Percentiles rank a stretch among this genome's conserved stretches.
These are phyloP conservation scores for Podabrus alpinus DNA, from an alignment of 2,888 invertebrate genomes.

Conservation along the genomic window DNA sequence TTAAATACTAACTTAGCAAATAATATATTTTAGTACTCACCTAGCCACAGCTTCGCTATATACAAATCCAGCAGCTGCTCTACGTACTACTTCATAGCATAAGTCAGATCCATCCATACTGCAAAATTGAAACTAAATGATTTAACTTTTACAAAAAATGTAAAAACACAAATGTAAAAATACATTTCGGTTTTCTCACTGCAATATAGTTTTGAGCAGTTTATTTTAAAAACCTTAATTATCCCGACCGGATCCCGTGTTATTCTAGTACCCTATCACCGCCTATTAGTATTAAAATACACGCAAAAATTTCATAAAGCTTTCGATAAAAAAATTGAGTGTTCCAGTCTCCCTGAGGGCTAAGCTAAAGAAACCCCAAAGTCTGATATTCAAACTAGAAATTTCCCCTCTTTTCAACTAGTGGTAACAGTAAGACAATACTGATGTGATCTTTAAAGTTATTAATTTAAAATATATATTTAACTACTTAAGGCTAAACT, in stretches of 20 bases:
- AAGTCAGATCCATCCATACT: constrained; percentile 99
- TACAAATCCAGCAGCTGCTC: constrained; percentile 95
- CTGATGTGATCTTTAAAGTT: no score
- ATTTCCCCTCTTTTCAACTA: no score
- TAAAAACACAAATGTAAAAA: not conserved
- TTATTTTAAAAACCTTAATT: not conserved
- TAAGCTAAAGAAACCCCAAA: no score
- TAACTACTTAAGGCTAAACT: no score
- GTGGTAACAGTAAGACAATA: no score
- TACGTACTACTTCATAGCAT: constrained; percentile 95
- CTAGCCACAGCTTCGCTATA: constrained; percentile 99
- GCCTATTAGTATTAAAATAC: not conserved
- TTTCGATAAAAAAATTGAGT: not conserved
- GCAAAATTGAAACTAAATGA: constrained; percentile 49
- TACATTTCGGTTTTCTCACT: no score
- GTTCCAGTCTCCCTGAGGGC: no score
- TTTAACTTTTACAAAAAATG: not conserved
- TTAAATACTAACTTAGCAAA: not conserved
- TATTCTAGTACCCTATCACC: no score
- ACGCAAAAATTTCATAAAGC: not conserved
- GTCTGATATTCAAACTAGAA: no score
- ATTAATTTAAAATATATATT: no score
- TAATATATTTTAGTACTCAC: constrained; percentile 61
- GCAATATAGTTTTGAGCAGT: no score
- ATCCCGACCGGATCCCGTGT: no score